Conservation (phyloP, 2,113 vertebrate species). For the Donacobius atricapilla region DNA sequence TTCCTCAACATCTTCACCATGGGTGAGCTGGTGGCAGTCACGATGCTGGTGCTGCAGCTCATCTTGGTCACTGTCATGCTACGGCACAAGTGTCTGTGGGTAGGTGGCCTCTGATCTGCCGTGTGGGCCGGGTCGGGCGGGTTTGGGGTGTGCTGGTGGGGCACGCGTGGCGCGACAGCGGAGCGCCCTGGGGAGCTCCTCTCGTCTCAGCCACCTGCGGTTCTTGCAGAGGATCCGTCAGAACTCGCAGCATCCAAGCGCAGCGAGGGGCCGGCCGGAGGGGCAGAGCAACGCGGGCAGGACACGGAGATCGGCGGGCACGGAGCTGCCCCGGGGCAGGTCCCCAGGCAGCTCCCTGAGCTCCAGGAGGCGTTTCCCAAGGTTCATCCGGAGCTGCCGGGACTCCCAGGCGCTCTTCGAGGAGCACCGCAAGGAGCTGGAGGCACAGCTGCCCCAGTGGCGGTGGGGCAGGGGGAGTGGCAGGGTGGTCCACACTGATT, state of each 20-base stretch:
- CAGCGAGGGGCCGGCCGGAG: neutral
- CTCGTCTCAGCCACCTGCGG: neutral
- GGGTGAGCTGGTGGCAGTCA: neutral
- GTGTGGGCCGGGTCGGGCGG: neutral
- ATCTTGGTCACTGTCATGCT: neutral
- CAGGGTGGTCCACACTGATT: neutral
- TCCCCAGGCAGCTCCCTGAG: neutral
- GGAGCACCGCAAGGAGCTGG: neutral
- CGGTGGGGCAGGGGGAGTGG: neutral
- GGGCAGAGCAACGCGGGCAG: neutral
- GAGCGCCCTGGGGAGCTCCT: neutral
- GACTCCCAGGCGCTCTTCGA: neutral
- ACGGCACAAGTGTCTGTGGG: neutral
- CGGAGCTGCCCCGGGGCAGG: neutral
- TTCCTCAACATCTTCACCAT: neutral
- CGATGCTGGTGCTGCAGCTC: neutral
- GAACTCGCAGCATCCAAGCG: rapidly evolving
- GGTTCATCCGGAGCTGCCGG: neutral
- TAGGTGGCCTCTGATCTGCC: neutral
- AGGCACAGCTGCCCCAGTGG: neutral
- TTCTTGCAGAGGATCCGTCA: neutral
- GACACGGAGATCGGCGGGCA: neutral
- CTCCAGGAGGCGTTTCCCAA: neutral
- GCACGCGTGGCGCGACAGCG: rapidly evolving
- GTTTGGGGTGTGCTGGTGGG: neutral